Evolutionary conservation across 2,888 invertebrate genomes (phyloP), one percentile per base, ranked within the genome.

Genomic region (Scelioninae gen. 2): DNA sequence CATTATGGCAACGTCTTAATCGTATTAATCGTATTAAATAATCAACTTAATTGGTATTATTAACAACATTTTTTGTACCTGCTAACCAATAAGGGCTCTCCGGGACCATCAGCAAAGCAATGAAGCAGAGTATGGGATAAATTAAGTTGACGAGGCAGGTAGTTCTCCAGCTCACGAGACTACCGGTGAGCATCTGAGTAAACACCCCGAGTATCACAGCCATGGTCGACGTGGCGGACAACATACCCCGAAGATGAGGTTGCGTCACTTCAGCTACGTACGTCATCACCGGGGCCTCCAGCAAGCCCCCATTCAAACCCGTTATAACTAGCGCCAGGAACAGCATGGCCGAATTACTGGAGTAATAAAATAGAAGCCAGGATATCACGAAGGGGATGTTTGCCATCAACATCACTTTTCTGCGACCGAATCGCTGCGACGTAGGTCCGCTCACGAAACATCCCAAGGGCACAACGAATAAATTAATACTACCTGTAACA

Each of bases 241-340:
- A 87, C 77, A 91, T 89, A 0, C 94, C 94, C 25, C 94, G 89
- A 33, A 94, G 88, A 80, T 93, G 91, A 0, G 94, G 94, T 83
- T 94, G 92, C 0, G 94, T 93, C 52, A 95, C 91, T 87, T 95
- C 94, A 3, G 94, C 94, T 10, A 94, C 94, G 83, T 94, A 95
- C 0, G 94, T 94, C 78, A 94, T 86, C 25, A 94, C 94, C 15
- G 94, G 94, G 70, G 94, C 94, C 86, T 94, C 94, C 74, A 94
- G 87, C 6, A 94, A 86, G 58, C 94, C 94, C 60, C 94, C 94
- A 4, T 92, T 91, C 22, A 94, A 81, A 1, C 94, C 94, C 2
- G 93, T 92, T 67, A 94, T 86, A 75, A 90, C 89, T 35, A 94
- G 86, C 1, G 93, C 93, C 0, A 89, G 85, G 81, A 94, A 94